Conservation (phyloP, 2,797 vertebrate genomes). For the Phalanger gymnotis region DNA sequence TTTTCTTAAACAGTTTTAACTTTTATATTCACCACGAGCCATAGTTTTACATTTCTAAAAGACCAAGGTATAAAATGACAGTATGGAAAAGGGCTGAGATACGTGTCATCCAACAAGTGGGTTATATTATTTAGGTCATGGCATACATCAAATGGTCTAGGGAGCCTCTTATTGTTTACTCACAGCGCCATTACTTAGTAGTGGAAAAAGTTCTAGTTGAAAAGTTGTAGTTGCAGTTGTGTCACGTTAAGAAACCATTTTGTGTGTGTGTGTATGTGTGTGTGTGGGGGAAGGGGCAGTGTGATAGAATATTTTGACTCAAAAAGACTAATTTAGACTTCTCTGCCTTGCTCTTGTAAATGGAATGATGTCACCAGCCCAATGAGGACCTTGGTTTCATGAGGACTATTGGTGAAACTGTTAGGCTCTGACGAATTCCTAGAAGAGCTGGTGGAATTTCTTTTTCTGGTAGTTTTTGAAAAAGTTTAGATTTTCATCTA, state of each 20-base stretch:
- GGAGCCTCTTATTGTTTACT: not conserved
- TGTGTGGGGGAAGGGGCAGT: too few species aligned
- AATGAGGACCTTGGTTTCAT: not conserved
- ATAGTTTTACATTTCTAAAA: not conserved
- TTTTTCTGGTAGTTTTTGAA: slow-evolving; percentile 13
- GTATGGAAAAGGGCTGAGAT: not conserved
- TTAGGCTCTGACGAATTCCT: not conserved
- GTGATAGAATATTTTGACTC: not conserved
- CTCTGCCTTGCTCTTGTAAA: not conserved
- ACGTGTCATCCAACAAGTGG: not conserved
- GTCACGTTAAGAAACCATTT: slow-evolving; percentile 17
- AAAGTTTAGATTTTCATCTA: not conserved
- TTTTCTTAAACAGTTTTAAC: slow-evolving; percentile 28
- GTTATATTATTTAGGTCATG: not conserved
- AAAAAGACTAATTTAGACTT: slow-evolving; percentile 15
- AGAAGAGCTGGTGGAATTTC: not conserved
- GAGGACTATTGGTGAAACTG: not conserved
- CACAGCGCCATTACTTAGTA: not conserved
- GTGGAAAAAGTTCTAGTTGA: slow-evolving; percentile 1
- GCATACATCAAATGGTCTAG: not conserved
- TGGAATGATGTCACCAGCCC: not conserved
- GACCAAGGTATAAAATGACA: not conserved
- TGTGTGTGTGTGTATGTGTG: not conserved
- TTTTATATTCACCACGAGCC: not conserved
- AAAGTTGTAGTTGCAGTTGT: not conserved